A percentile compares a stretch with the other conserved stretches of the same genome.
phyloP scores from a whole-genome alignment of 1,140 invertebrate species.

The Drosophila mayri region DNA sequence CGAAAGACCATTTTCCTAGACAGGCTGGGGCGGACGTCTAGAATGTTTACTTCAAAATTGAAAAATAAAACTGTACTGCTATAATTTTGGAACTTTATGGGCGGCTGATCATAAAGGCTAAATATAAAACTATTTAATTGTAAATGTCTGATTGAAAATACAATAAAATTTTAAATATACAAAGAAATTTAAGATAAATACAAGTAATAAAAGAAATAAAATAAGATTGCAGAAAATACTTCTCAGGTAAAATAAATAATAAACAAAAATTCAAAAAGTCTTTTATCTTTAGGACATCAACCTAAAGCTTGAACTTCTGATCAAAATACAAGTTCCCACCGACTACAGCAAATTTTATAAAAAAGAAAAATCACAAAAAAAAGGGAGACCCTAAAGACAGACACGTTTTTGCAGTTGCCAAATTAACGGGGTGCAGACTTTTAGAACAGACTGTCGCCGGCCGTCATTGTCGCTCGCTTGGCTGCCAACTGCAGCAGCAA shows the following conservation, averaged over 20 bases:
- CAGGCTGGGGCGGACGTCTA: constrained; percentile 3
- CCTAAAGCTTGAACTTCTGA: constrained; percentile 10
- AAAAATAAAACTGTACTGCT: constrained; percentile 1
- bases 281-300: neutral
- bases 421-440: constrained; percentile 70
- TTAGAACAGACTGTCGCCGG: constrained; percentile 62
- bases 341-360: neutral
- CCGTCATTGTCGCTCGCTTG: constrained; percentile 41
- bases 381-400: neutral
- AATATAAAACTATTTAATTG: constrained; percentile 7
- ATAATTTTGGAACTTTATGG: constrained; percentile 14
- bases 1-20: constrained; percentile 5
- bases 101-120: neutral
- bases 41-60: constrained; percentile 14
- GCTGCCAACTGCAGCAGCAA: constrained; percentile 50
- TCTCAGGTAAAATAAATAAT: too few species aligned
- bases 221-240: neutral
- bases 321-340: constrained; percentile 17
- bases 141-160: neutral
- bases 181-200: neutral
- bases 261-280: neutral
- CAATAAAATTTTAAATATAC: neutral
- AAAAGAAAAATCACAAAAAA: constrained; percentile 22
- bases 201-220: neutral
- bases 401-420: constrained; percentile 60